Percentiles rank a stretch among this genome's conserved stretches.
These are phyloP conservation scores for Hyperoodon ampullatus DNA, from an alignment of 2,113 vertebrate species.

Conservation along the genomic window DNA sequence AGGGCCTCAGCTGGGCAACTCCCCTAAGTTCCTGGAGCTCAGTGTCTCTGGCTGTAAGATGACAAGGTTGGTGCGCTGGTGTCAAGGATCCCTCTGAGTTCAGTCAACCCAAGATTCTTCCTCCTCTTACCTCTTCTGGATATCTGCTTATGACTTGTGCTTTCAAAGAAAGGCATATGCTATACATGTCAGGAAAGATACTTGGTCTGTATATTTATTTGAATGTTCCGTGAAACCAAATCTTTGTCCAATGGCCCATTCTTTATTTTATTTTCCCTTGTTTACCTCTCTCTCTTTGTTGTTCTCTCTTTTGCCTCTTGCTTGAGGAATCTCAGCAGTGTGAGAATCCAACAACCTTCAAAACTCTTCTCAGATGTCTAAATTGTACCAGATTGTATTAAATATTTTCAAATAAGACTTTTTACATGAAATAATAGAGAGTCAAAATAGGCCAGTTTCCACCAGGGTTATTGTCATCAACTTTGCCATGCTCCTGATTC, in stretches of 20 bases:
- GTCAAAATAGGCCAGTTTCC: not conserved
- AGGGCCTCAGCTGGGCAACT: not conserved
- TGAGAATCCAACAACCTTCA: not conserved
- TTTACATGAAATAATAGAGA: not conserved
- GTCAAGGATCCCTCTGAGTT: not conserved
- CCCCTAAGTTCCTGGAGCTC: not conserved
- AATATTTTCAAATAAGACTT: not conserved
- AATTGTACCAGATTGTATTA: not conserved
- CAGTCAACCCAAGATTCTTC: not conserved
- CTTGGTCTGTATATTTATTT: not conserved
- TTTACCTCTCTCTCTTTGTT: not conserved
- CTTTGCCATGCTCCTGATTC: not conserved
- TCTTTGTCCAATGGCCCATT: not conserved
- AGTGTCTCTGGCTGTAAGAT: not conserved
- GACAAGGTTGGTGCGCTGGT: not conserved
- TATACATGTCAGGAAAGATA: not conserved
- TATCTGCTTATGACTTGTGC: not conserved
- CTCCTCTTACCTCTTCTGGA: not conserved
- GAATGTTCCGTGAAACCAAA: not conserved
- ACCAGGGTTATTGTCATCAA: too few relatives aligned
- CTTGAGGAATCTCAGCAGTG: not conserved
- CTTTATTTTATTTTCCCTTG: slow-evolving; percentile 27
- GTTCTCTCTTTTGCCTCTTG: not conserved
- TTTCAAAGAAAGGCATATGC: not conserved
- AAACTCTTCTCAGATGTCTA: not conserved